Conservation (phyloP, 2,797 vertebrate genomes). For the Chaetophractus vellerosus region DNA sequence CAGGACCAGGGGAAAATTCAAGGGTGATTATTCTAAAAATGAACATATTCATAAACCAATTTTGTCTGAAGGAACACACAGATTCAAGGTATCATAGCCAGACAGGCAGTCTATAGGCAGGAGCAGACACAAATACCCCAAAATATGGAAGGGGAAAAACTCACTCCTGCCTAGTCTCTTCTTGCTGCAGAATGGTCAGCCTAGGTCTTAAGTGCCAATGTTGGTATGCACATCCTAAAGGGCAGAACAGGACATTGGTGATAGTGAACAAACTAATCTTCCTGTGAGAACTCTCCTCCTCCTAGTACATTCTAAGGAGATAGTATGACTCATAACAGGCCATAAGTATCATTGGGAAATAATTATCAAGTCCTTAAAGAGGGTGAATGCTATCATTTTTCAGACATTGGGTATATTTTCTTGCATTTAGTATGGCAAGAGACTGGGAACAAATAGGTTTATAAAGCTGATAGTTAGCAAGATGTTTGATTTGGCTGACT, state of each 20-base stretch:
- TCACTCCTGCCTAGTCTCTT: not conserved
- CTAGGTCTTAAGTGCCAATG: not conserved
- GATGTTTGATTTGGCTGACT: conserved; percentile 14
- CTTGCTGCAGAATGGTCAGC: not conserved
- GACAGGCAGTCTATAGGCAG: not conserved
- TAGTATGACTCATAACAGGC: not conserved
- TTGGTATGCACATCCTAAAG: not conserved
- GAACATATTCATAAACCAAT: not conserved
- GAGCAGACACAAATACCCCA: not conserved
- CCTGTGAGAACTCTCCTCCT: not conserved
- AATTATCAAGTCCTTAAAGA: not conserved
- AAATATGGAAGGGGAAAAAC: not conserved
- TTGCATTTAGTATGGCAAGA: conserved; percentile 57
- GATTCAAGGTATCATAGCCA: not conserved
- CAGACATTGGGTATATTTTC: conserved; percentile 10
- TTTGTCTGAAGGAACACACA: not conserved
- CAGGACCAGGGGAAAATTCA: not conserved
- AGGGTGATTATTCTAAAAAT: not conserved
- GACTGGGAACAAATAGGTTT: conserved; percentile 42
- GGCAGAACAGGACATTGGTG: not conserved
- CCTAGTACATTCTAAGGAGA: not conserved
- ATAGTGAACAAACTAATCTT: not conserved
- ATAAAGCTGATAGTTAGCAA: conserved; percentile 52
- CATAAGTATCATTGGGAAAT: not conserved
- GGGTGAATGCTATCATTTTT: not conserved